Evolutionary conservation across 2,113 vertebrate genomes (phyloP).

Genomic region (Acanthochromis polyacanthus): DNA sequence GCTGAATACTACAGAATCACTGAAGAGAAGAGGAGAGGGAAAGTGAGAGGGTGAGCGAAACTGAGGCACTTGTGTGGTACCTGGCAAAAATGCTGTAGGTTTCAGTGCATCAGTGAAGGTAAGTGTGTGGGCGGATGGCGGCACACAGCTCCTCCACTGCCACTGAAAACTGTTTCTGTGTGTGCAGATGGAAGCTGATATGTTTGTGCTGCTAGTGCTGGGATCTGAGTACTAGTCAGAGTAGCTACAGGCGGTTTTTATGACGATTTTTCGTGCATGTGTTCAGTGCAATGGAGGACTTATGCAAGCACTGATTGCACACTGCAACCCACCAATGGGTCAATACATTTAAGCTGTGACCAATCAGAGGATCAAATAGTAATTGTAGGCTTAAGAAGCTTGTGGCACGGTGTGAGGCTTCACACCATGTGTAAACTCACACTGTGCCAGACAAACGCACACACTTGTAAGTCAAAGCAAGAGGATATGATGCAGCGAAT

Average conservation of each 20-base stretch:
- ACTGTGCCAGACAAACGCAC: slow-evolving; percentile 8
- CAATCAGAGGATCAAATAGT: slow-evolving; percentile 58
- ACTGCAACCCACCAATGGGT: slow-evolving; percentile 23
- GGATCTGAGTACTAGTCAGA: slow-evolving; percentile 50
- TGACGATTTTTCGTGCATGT: slow-evolving; percentile 20
- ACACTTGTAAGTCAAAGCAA: slow-evolving; percentile 21
- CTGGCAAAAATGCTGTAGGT: slow-evolving; percentile 55
- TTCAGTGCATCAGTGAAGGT: slow-evolving; percentile 70
- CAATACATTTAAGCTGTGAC: slow-evolving; percentile 19
- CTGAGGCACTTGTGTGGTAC: slow-evolving; percentile 56
- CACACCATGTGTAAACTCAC: slow-evolving; percentile 6
- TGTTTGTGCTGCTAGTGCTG: slow-evolving; percentile 4
- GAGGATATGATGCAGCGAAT: neutral
- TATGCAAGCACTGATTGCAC: slow-evolving; percentile 30
- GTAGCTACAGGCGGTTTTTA: slow-evolving; percentile 29
- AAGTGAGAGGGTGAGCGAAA: slow-evolving; percentile 55
- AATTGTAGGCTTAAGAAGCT: slow-evolving; percentile 53
- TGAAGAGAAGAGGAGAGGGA: slow-evolving; percentile 37
- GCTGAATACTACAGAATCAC: neutral
- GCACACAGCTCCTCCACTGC: slow-evolving; percentile 51
- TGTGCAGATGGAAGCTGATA: slow-evolving; percentile 29
- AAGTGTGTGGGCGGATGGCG: slow-evolving; percentile 70
- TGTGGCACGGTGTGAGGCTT: slow-evolving; percentile 43
- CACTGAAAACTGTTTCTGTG: slow-evolving; percentile 35
- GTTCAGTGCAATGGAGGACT: slow-evolving; percentile 8